Conservation (phyloP, 2,113 vertebrate species). For the Corydoras sp. region DNA sequence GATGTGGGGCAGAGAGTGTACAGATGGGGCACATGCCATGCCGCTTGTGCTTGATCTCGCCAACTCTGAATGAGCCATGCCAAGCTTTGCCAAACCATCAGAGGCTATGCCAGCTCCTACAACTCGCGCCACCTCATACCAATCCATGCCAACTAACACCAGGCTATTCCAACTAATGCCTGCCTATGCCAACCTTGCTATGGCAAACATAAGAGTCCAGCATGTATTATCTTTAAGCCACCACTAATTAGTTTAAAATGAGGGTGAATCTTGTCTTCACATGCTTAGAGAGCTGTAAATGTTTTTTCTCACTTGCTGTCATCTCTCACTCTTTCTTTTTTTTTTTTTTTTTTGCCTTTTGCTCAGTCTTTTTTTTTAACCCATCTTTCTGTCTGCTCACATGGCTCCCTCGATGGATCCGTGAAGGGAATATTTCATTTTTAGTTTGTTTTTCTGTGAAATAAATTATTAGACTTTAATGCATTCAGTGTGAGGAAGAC, state of each 20-base stretch:
- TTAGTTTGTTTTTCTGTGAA: constrained; percentile 13
- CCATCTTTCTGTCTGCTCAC: constrained; percentile 6
- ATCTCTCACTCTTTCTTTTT: not conserved
- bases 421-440: constrained; percentile 14
- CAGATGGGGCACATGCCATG: constrained; percentile 40
- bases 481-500: constrained; percentile 20
- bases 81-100: constrained; percentile 39
- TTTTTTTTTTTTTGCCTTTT: not conserved
- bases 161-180: constrained; percentile 30
- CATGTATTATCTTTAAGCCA: constrained; percentile 37
- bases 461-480: constrained; percentile 30
- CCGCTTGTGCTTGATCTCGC: constrained; percentile 32
- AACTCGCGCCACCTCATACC: constrained; percentile 32
- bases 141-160: constrained; percentile 32
- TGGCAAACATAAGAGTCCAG: constrained; percentile 25
- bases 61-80: constrained; percentile 35
- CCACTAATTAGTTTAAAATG: constrained; percentile 35
- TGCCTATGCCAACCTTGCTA: constrained; percentile 31
- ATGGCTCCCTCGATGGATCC: constrained; percentile 5
- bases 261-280: constrained; percentile 31
- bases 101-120: constrained; percentile 33
- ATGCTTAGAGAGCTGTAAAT: constrained; percentile 26
- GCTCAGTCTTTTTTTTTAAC: not conserved
- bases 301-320: constrained; percentile 10
- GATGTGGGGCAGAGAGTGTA: constrained; percentile 39